Evolutionary conservation across 1,140 invertebrate genomes (phyloP).

Genomic region (Drosophila parvula): DNA sequence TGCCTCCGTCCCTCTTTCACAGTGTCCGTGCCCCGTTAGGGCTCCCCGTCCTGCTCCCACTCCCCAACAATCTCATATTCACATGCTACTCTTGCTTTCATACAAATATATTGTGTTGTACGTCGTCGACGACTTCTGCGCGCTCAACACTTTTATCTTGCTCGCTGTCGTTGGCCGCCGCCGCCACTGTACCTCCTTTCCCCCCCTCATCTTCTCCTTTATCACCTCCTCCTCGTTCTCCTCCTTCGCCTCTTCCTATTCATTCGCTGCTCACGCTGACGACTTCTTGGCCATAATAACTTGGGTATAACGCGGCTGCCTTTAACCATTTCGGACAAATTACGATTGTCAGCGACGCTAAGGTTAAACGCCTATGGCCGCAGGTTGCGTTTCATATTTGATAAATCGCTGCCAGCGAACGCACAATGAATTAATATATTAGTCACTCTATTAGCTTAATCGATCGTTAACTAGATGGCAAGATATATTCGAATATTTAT

Average conservation of each 20-base stretch:
- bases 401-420: constrained; percentile 14
- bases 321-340: constrained; percentile 65
- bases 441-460: constrained; percentile 7
- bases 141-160: constrained; percentile 79
- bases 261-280: neutral
- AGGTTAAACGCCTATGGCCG: constrained; percentile 21
- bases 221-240: constrained; percentile 10
- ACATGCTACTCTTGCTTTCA: constrained; percentile 74
- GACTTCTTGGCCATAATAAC: constrained; percentile 37
- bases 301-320: constrained; percentile 39
- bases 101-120: constrained; percentile 29
- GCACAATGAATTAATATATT: constrained; percentile 14
- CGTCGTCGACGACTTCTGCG: constrained; percentile 54
- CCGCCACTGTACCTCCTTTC: constrained; percentile 16
- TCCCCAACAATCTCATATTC: constrained; percentile 54
- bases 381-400: constrained; percentile 18
- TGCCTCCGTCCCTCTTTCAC: neutral
- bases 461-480: neutral
- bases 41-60: constrained; percentile 15
- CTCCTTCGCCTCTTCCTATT: neutral
- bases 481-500: neutral
- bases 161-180: constrained; percentile 49
- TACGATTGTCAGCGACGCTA: constrained; percentile 58
- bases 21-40: constrained; percentile 5
- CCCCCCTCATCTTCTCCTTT: constrained; percentile 17